Percentiles rank a stretch among this genome's conserved stretches.
These are phyloP conservation scores for Pachliopta kotzebuea DNA, from an alignment of 2,888 invertebrate species.

Conservation along the genomic window DNA sequence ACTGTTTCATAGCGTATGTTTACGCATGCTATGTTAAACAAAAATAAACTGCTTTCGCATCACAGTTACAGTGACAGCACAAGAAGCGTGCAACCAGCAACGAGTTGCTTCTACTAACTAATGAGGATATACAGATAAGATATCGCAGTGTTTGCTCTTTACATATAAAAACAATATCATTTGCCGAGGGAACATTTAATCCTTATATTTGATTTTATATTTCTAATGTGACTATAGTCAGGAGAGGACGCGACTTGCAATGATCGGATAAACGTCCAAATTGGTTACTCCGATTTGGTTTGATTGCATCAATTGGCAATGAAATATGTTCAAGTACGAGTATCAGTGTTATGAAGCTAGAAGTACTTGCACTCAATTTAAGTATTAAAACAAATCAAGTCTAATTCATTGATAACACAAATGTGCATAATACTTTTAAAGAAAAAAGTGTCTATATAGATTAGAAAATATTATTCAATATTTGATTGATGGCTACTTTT, in stretches of 20 bases:
- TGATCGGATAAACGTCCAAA: slow-evolving; percentile 29
- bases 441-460: not conserved
- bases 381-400: not conserved
- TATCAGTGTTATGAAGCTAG: not conserved
- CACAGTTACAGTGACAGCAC: slow-evolving; percentile 43
- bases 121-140: slow-evolving; percentile 62
- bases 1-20: slow-evolving; percentile 32
- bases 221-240: slow-evolving; percentile 37
- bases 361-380: slow-evolving; percentile 7
- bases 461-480: not conserved
- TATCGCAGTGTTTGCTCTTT: slow-evolving; percentile 54
- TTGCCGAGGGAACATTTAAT: slow-evolving; percentile 49
- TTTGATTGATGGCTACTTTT: not conserved
- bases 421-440: not conserved
- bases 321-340: slow-evolving; percentile 28
- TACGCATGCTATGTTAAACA: slow-evolving; percentile 29
- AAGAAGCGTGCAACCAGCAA: slow-evolving; percentile 50
- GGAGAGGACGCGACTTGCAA: slow-evolving; percentile 38
- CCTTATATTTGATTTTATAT: slow-evolving; percentile 40
- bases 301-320: slow-evolving; percentile 60
- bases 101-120: slow-evolving; percentile 60
- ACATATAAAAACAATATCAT: slow-evolving; percentile 54
- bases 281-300: slow-evolving; percentile 50
- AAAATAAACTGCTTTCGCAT: slow-evolving; percentile 43
- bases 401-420: not conserved